Evolutionary conservation across 2,113 vertebrate genomes (phyloP), one percentile per base, ranked within the genome.

Genomic region (Takifugu flavidus): DNA sequence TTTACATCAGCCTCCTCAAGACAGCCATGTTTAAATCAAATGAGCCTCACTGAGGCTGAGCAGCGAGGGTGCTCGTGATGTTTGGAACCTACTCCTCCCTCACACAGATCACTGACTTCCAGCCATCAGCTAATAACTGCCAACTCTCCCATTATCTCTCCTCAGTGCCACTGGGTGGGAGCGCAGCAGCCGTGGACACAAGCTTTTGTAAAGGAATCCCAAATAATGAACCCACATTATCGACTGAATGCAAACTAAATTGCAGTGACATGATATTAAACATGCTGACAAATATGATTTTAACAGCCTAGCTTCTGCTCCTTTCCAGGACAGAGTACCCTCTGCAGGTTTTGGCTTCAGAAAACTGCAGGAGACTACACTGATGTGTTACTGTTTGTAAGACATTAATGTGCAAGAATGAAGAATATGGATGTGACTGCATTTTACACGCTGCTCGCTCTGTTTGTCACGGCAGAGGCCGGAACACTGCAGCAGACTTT

Each of bases 81-180:
- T 70, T 75, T 65, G 72, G 56, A 79, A 42, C 58, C 70, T 86
- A 88, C 84, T 87, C 77, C 74, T 65, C 82, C 64, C 74, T 75
- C 66, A 74, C 54, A 75, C 84, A 84, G 79, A 82, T 81, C 78
- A 73, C 78, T 83, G 84, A 86, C 75, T 86, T 79, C 75, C 72
- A 82, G 79, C 62, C 62, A 83, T 77, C 75, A 72, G 78, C 81
- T 87, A 87, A 86, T 86, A 85, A 84, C 82, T 77, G 75, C 78
- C 77, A 78, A 44, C 53, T 77, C 73, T 64, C 78, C 80, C 80
- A 89, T 89, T 89, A 87, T 64, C 77, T 1, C 7, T 72, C 66
- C 65, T 74, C 71, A 77, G 55, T 67, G 53, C 69, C 70, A 75
- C 54, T 75, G 81, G 59, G 80, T 42, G 59, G 29, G 59, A 54